Evolutionary conservation across 2,888 invertebrate genomes (phyloP).

Genomic region (Calliopum simillimum): DNA sequence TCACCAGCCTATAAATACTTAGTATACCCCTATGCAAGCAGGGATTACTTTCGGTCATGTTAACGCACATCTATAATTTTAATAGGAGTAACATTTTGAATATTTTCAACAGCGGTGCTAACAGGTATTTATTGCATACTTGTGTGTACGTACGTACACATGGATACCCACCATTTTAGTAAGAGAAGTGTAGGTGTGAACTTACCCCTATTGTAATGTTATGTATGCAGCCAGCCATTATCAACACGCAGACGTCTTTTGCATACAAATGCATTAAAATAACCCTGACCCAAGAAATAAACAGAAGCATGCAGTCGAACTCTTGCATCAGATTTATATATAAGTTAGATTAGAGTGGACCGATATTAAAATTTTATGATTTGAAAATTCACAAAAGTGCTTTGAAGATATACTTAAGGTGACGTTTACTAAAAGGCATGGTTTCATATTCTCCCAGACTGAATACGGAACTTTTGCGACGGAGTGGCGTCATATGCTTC

Average conservation of each 20-base stretch:
- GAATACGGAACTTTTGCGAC: no score
- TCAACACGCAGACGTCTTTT: slow-evolving; percentile 6
- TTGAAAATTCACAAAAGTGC: no score
- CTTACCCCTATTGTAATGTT: not conserved
- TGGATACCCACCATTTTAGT: not conserved
- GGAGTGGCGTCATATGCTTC: no score
- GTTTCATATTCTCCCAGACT: no score
- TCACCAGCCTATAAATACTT: no score
- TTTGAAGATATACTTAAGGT: no score
- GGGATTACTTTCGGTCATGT: no score
- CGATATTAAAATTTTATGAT: no score
- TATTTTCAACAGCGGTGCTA: slow-evolving; percentile 11
- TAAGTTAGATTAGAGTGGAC: no score
- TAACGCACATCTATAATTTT: no score
- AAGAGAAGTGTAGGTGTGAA: not conserved
- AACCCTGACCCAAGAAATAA: not conserved
- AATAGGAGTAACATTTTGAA: not conserved
- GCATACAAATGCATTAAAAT: slow-evolving; percentile 10
- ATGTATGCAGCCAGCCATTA: slow-evolving; percentile 12
- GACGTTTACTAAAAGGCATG: no score
- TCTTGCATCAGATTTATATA: not conserved
- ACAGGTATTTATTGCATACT: slow-evolving; percentile 16
- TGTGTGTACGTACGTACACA: not conserved
- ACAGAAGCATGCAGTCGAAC: not conserved
- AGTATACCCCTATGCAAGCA: no score